phyloP scores from a whole-genome alignment of 2,113 vertebrate genomes.

The Microtus pennsylvanicus region DNA sequence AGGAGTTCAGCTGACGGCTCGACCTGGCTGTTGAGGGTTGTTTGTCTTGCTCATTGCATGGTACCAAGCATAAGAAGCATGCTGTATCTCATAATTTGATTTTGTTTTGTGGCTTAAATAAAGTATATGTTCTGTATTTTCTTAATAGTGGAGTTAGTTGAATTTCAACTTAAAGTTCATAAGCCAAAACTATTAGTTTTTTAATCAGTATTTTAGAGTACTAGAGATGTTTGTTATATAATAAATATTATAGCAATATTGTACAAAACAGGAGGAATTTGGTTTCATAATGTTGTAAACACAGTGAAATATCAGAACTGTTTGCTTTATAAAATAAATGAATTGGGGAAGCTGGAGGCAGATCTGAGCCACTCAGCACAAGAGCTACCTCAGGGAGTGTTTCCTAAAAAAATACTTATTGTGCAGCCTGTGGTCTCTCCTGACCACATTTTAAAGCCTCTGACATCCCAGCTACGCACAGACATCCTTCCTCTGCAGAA shows the following conservation, averaged over 20 bases:
- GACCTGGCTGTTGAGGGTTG: neutral
- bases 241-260: neutral
- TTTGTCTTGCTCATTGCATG: neutral
- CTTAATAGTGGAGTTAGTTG: neutral
- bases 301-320: neutral
- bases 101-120: neutral
- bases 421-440: neutral
- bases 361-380: neutral
- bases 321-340: neutral
- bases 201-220: neutral
- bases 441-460: neutral
- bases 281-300: constrained; percentile 1
- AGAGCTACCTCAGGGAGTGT: neutral
- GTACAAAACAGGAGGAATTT: neutral
- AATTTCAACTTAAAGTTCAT: constrained; percentile 14
- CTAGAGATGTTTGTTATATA: neutral
- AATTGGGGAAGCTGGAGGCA: neutral
- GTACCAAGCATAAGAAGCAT: neutral
- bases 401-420: neutral
- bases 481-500: neutral
- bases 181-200: neutral
- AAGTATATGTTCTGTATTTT: neutral
- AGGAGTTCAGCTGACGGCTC: neutral
- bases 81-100: neutral
- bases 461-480: neutral